Evolutionary conservation across 2,888 invertebrate genomes (phyloP), one percentile per base, ranked within the genome.

Genomic region (Drosophila tanythrix): DNA sequence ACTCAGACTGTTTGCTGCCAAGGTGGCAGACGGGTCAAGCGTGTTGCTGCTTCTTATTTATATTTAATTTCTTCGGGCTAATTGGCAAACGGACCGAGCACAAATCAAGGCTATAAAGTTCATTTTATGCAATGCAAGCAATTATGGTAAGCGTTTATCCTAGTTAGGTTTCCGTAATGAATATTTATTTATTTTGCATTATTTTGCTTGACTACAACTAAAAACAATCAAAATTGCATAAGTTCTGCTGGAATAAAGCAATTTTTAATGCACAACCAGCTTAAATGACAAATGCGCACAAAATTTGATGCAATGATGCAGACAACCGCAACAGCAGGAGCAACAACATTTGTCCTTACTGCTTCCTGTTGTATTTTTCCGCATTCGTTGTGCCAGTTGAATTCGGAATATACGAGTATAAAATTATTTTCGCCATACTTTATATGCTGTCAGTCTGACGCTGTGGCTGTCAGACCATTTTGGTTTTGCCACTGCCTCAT

Each of bases 21-120:
- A 83, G 84, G 75, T 88, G 85, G 59, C 83, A 88, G 76, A 82
- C 80, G 66, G 62, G 72, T 79, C 82, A 79, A 84, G 69, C 68
- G 56, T 66, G 63, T 60, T 88, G 62, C 0, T 38, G 56, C n/a
- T 5, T 18, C 68, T 68, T 84, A 82, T 84, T 82, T 74, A 84
- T 87, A 82, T 84, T 76, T 83, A 68, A 87, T 76, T 68, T 53
- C 62, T 56, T 35, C 2, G 15, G 57, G 65, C 76, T 78, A 78
- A 78, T 80, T 78, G 71, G 64, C 38, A 43, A 25, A 31, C 57
- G 21, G 10, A 2, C 38, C 31, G 40, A 57, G 35, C 57, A 66
- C 60, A 73, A 55, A 43, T 59, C 62, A 52, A 59, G 63, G 60
- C 56, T 38, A 60, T 61, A 48, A 74, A 60, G 13, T 35, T 40